Evolutionary conservation across 1,140 invertebrate species (phyloP), one percentile per base, ranked within the genome.

Genomic region (Hyles euphorbiae): DNA sequence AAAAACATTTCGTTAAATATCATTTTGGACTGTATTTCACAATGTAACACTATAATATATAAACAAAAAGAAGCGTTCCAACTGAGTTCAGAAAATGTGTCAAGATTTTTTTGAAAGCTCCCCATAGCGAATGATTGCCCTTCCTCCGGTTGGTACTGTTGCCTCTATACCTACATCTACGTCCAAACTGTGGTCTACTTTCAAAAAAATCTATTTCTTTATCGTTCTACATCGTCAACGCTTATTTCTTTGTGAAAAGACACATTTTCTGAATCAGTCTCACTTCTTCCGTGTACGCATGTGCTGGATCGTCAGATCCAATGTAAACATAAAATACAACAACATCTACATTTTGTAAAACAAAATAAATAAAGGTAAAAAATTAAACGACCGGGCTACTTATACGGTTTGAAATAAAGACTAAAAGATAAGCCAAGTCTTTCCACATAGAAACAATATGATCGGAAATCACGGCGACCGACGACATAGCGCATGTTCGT

Each of bases 181-280:
- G 73, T 71, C 68, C 80, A 86, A 79, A 78, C 81, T 75, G 74
- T 76, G 63, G 76, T 80, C 84, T 87, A 89, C 86, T 89, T 89
- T 89, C 84, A 87, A 89, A 89, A 87, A 89, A 89, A 89, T 87
- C 84, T 89, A 87, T 83, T 22, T 83, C 65, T 65, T 67, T 76
- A 71, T 73, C 33, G 43, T 34, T 63, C 72, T 79, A 83, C 68
- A 55, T 81, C 58, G 64, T 63, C 68, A 66, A 63, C 71, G 68
- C 68, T 79, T 81, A 87, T 90, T 89, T 92, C 90, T 92, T 90
- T 93, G 93, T 94, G 93, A 93, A 92, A 95, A 95, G 94, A 95
- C 94, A 95, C 93, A 95, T 95, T 95, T 95, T 95, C 94, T 95
- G 94, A 93, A 83, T 78, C 58, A 50, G 48, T 48, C 50, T 64